A percentile compares a stretch with the other conserved stretches of the same genome.
Conservation (phyloP, 2,888 invertebrate genomes). For the Sinelater perroti region DNA sequence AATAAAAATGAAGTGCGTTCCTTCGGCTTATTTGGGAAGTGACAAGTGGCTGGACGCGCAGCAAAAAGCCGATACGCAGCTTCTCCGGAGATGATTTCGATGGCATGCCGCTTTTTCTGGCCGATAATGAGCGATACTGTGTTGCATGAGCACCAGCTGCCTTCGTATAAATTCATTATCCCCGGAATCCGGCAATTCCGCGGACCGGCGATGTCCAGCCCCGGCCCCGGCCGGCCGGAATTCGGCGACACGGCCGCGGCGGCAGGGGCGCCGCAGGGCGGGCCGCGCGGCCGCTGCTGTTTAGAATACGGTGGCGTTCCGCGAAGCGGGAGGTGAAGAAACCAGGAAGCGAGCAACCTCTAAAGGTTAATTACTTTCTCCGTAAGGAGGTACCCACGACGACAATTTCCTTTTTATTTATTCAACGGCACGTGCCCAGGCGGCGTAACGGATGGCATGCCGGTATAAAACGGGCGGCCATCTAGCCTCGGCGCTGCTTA, state of each 20-base stretch:
- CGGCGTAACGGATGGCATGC: slow-evolving; percentile 22
- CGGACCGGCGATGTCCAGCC: too few relatives aligned
- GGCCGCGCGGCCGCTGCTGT: too few relatives aligned
- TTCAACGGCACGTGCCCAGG: slow-evolving; percentile 27
- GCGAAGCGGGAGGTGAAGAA: background rate
- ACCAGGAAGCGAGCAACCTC: slow-evolving; percentile 14
- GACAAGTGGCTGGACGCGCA: slow-evolving; percentile 19
- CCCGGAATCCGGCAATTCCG: background rate
- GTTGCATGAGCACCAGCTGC: slow-evolving; percentile 1
- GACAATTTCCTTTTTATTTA: slow-evolving; percentile 19
- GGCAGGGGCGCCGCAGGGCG: too few relatives aligned
- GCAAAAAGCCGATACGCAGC: slow-evolving; percentile 24
- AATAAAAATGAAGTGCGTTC: slow-evolving; percentile 25
- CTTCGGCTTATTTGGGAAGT: slow-evolving; percentile 28
- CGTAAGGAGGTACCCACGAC: slow-evolving; percentile 17
- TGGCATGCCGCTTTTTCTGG: slow-evolving; percentile 20
- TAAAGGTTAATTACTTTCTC: slow-evolving; percentile 21
- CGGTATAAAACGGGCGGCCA: slow-evolving; percentile 19
- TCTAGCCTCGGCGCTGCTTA: slow-evolving; percentile 21
- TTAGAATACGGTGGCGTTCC: too few relatives aligned
- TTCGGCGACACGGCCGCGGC: too few relatives aligned
- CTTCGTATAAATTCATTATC: slow-evolving; percentile 13
- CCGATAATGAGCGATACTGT: slow-evolving; percentile 19
- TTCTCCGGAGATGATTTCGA: slow-evolving; percentile 22
- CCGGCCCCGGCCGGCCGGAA: too few relatives aligned